Evolutionary conservation across 2,888 invertebrate genomes (phyloP).

Genomic region (Eugnorisma glareosa): DNA sequence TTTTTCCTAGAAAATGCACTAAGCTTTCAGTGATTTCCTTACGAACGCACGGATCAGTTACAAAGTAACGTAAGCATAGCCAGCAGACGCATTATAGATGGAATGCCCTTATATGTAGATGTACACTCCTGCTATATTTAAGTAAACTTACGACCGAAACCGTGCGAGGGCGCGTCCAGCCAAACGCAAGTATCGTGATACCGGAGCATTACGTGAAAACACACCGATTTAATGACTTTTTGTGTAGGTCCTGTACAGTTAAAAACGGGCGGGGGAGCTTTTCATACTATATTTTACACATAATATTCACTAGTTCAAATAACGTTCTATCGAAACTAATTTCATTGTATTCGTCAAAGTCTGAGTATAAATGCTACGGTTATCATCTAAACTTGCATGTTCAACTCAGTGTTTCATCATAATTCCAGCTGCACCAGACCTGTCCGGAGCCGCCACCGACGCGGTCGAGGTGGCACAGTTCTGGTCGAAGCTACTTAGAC

Average conservation of each 20-base stretch:
- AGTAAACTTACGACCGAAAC: conserved; percentile 60
- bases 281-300: background rate
- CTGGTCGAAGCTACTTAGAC: background rate
- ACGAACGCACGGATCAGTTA: background rate
- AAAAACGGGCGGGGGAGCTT: background rate
- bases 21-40: background rate
- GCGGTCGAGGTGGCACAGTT: background rate
- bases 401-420: background rate
- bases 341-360: background rate
- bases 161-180: conserved; percentile 62
- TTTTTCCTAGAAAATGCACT: background rate
- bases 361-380: background rate
- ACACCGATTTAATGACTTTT: conserved; percentile 22
- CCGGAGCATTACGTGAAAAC: conserved; percentile 32
- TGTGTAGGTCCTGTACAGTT: conserved; percentile 4
- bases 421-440: background rate
- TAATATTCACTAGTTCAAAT: background rate
- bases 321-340: background rate
- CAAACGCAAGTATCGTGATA: conserved; percentile 48
- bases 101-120: conserved; percentile 69
- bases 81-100: conserved; percentile 71
- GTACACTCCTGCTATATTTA: conserved; percentile 71
- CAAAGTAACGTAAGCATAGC: conserved; percentile 65
- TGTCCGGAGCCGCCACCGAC: background rate
- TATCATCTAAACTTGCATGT: background rate